phyloP scores from a whole-genome alignment of 2,797 vertebrate genomes.

The Sciurus vulgaris region DNA sequence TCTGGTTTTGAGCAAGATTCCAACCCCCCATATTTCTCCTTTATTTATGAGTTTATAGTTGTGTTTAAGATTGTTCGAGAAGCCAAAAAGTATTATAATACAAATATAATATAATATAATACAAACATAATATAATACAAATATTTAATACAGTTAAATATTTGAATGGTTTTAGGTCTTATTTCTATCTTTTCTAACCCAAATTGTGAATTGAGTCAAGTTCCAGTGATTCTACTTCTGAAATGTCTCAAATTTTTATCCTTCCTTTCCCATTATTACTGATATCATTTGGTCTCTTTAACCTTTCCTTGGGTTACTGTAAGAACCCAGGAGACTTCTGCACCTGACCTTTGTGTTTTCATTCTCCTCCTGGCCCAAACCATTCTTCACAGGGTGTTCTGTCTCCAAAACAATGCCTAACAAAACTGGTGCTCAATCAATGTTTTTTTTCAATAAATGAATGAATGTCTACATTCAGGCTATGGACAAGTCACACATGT shows the following conservation, averaged over 20 bases:
- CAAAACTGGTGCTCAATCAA: background rate
- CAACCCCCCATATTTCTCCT: background rate
- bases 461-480: background rate
- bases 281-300: background rate
- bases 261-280: background rate
- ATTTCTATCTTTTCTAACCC: background rate
- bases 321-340: background rate
- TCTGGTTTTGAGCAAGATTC: slow-evolving; percentile 28
- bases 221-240: slow-evolving; percentile 5
- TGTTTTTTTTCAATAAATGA: slow-evolving; percentile 10
- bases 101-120: too few species aligned
- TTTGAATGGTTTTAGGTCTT: background rate
- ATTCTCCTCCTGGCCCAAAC: background rate
- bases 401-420: background rate
- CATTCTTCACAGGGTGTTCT: background rate
- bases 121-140: too few species aligned
- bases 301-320: background rate
- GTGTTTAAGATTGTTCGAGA: slow-evolving; percentile 21
- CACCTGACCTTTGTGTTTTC: background rate
- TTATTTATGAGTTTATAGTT: background rate
- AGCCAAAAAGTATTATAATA: background rate
- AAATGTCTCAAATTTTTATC: background rate
- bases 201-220: background rate
- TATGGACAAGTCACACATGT: background rate
- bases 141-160: slow-evolving; percentile 8